Evolutionary conservation across 37 sponge, comb jelly and placozoan species (phyloP), one percentile per base, ranked within the genome.

Genomic region (Halichondria panicea): DNA sequence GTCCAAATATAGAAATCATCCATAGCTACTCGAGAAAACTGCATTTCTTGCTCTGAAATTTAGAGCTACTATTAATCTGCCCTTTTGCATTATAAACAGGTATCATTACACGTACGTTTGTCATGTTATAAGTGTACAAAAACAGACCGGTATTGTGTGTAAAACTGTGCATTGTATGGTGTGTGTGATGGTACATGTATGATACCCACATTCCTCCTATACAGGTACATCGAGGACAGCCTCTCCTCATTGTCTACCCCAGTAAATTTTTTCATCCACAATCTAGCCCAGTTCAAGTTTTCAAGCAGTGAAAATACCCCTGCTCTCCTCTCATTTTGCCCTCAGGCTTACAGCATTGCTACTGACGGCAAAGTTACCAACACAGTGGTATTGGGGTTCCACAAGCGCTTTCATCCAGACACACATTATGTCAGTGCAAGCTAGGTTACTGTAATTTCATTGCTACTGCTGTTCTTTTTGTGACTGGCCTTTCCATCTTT

Each of bases 221-320:
- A 21, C 39, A 93, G 94, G 46, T 38, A 85, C 31, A 93, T 93
- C 33, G 90, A 78, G 40, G 89, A 73, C 52, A 95, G 96, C 45
- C 76, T 91, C 39, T 74, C 80, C 30, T 85, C 92, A 0, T n/a
- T 85, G 58, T 66, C 92, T 4, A 91, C 96, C 18, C 78, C 69
- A 43, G 63, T 95, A 72, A 95, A 95, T 77, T 95, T 95, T 70
- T 92, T 95, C 81, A 88, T 91, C 28, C 96, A 95, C 77, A 95
- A 91, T 59, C 64, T 95, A 19, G 96, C 89, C 13, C 96, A 95
- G 66, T 70, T 85, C 64, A 88, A 87, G 53, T 81, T 81, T 37
- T 71, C 77, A 8, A 64, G 57, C 28, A 12, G 72, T 46, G 18
- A 34, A 37, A 48, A 22, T 60, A 34, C 62, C 22, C 71, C 57